These are phyloP conservation scores for Liolophura sinensis DNA, from an alignment of 1,140 invertebrate species.

Conservation along the genomic window DNA sequence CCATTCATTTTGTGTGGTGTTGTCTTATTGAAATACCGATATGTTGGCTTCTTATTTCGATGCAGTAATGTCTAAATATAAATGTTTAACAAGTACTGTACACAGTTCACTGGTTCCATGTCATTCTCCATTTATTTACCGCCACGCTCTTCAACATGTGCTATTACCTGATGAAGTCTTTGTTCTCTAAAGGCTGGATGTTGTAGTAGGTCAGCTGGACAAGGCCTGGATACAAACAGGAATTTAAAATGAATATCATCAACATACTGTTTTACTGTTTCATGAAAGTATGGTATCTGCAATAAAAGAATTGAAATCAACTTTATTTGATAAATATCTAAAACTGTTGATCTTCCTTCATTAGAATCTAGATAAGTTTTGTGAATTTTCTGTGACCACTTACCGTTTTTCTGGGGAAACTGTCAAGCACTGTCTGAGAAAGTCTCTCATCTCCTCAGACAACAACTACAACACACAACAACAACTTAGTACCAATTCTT, in stretches of 20 bases:
- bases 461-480: constrained; percentile 31
- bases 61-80: too few species aligned
- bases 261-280: background rate
- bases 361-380: too few species aligned
- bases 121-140: background rate
- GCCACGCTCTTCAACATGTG: background rate
- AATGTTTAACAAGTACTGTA: too few species aligned
- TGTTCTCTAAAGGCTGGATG: constrained; percentile 40
- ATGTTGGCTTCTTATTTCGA: too few species aligned
- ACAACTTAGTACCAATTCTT: constrained; percentile 2
- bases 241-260: too few species aligned
- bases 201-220: constrained; percentile 32
- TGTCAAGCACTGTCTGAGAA: constrained; percentile 48
- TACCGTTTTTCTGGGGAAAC: constrained; percentile 30
- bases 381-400: background rate
- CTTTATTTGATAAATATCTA: too few species aligned
- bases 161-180: constrained; percentile 24
- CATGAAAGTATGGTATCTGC: background rate
- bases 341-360: too few species aligned
- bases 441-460: constrained; percentile 35
- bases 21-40: too few species aligned
- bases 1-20: too few species aligned
- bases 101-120: too few species aligned
- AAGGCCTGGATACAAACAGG: constrained; percentile 37
- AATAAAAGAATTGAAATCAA: too few species aligned